These are phyloP conservation scores for Emesis russula DNA, from an alignment of 2,888 invertebrate species.

Conservation along the genomic window DNA sequence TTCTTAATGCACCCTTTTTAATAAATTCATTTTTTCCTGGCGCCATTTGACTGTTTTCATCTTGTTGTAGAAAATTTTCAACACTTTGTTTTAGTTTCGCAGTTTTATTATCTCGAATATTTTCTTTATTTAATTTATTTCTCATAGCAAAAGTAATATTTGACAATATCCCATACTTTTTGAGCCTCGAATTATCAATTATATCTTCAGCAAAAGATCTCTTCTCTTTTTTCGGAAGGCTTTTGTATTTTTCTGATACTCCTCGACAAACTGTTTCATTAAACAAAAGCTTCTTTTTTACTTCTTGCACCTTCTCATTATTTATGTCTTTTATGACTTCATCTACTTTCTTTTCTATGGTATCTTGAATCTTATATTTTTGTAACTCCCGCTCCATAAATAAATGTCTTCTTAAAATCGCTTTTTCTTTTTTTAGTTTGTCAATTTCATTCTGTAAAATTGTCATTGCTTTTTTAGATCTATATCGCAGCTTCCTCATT, in stretches of 20 bases:
- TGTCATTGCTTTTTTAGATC: slow-evolving; percentile 11
- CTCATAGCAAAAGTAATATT: slow-evolving; percentile 2
- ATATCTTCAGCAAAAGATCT: background rate
- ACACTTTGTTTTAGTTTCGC: slow-evolving; percentile 7
- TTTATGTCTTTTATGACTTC: no score
- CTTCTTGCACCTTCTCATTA: background rate
- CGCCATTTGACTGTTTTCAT: slow-evolving; percentile 11
- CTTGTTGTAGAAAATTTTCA: background rate
- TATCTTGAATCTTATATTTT: background rate
- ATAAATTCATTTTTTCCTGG: slow-evolving; percentile 10
- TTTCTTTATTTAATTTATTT: background rate
- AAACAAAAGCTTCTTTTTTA: slow-evolving; percentile 9
- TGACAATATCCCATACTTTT: slow-evolving; percentile 6
- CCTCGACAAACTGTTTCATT: slow-evolving; percentile 9
- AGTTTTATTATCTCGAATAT: slow-evolving; percentile 2
- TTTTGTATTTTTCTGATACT: slow-evolving; percentile 5
- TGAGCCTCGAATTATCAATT: background rate
- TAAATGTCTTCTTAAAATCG: slow-evolving; percentile 12
- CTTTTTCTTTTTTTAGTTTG: slow-evolving; percentile 17
- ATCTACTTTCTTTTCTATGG: no score
- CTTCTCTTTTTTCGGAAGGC: slow-evolving; percentile 1
- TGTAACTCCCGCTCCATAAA: slow-evolving; percentile 4
- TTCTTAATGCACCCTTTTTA: slow-evolving; percentile 1
- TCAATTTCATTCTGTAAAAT: slow-evolving; percentile 22
- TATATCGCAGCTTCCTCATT: slow-evolving; percentile 8